Conservation (phyloP, 2,113 vertebrate species). For the Oryzias woworae region DNA sequence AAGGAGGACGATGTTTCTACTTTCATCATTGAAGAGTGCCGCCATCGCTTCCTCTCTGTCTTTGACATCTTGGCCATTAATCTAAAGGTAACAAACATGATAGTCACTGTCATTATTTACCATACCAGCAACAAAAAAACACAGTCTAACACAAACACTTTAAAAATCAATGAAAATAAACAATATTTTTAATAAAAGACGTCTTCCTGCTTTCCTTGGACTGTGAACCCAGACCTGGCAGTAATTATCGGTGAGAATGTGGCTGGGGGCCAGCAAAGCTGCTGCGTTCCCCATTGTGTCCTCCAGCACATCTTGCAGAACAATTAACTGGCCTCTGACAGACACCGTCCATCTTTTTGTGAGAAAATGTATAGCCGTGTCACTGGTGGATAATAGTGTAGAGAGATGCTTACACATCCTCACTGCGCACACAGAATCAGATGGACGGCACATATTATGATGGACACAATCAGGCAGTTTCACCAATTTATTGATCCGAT, state of each 20-base stretch:
- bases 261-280: conserved; percentile 74
- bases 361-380: conserved; percentile 94
- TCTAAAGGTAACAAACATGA: conserved; percentile 75
- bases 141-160: conserved; percentile 14
- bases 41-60: conserved; percentile 92
- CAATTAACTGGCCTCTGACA: conserved; percentile 95
- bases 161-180: conserved; percentile 27
- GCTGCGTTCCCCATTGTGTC: conserved; percentile 87
- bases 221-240: conserved; percentile 73
- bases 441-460: conserved; percentile 68
- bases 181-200: conserved; percentile 69
- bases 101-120: conserved; percentile 4
- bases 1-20: conserved; percentile 87
- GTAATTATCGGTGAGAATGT: conserved; percentile 85
- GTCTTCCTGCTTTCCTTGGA: conserved; percentile 61
- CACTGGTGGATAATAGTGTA: conserved; percentile 90
- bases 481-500: conserved; percentile 68
- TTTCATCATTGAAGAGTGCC: conserved; percentile 87
- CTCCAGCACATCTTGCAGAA: conserved; percentile 89
- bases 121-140: conserved; percentile 6
- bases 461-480: conserved; percentile 43
- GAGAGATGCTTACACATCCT: conserved; percentile 53
- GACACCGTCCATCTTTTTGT: conserved; percentile 92
- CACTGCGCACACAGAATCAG: conserved; percentile 43
- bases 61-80: conserved; percentile 95